phyloP scores from a whole-genome alignment of 2,888 invertebrate species.

The Nomada hirtipes region DNA sequence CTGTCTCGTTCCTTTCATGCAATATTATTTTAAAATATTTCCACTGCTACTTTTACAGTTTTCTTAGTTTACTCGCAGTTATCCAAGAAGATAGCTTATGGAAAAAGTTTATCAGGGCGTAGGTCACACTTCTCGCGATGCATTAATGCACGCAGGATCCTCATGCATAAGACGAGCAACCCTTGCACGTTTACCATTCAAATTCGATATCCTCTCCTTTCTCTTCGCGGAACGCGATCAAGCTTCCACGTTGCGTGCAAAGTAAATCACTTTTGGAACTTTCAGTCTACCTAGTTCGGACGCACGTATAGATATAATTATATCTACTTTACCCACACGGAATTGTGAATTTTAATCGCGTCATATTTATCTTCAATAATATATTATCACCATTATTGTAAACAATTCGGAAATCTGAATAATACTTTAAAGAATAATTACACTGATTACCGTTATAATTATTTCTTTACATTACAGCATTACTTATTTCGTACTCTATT shows the following conservation, averaged over 20 bases:
- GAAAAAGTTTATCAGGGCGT: conserved; percentile 29
- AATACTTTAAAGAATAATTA: no score
- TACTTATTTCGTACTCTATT: no score
- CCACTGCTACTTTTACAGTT: neutral
- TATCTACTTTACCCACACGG: no score
- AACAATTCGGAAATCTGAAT: no score
- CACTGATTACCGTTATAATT: no score
- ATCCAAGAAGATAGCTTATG: conserved; percentile 15
- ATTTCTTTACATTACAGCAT: no score
- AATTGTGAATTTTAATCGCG: no score
- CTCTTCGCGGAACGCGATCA: neutral
- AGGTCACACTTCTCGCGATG: conserved; percentile 6
- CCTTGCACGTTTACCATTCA: conserved; percentile 29
- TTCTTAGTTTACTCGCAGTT: neutral
- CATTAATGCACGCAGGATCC: conserved; percentile 40
- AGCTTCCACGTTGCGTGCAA: neutral
- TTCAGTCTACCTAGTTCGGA: neutral
- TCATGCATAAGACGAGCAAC: conserved; percentile 42
- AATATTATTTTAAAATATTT: neutral
- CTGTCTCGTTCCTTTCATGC: neutral
- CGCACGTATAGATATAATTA: neutral
- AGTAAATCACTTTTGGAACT: conserved; percentile 4
- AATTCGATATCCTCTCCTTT: conserved; percentile 20
- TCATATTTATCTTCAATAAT: no score
- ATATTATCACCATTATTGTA: no score